Evolutionary conservation across 2,113 vertebrate species (phyloP), one percentile per base, ranked within the genome.

Genomic region (Tragulus kanchil): DNA sequence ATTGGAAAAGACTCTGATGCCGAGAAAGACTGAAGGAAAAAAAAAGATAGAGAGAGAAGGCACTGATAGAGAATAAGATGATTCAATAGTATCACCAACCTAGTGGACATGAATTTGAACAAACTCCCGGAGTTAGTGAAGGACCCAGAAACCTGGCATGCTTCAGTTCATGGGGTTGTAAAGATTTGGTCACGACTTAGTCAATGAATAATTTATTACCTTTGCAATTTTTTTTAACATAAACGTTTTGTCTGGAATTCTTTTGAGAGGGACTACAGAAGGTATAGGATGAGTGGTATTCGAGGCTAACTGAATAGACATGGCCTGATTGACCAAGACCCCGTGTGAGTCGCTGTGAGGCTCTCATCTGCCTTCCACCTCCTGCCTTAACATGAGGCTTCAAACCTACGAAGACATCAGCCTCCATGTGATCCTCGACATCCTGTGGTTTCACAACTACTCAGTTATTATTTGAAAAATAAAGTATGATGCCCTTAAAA

Each of bases 361-460:
- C 31, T 67, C 52, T n/a, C 25, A n/a, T n/a, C 26, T 23, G 52
- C 54, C 14, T 81, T 87, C 58, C 4, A 10, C 11, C 17, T 4
- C 52, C 6, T 67, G 5, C 56, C 67, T 52, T 58, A 58, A 73
- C 28, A 17, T 73, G 36, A 64, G 36, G 17, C 5, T 45, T 67
- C 83, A 11, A 3, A 54, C 8, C 52, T 48, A 62, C 16, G 14
- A 8, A 8, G 17, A 13, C 8, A 25, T 42, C 12, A 67, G 19
- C 1, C 10, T 81, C 42, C 2, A 5, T n/a, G 16, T 28, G 45
- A 59, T 9, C 1, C 31, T 82, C 10, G 2, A 13, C 0, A 58
- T 17, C 17, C 8, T 45, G 0, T n/a, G 26, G 16, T 3, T 71
- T 83, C 48, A 65, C 3, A 65, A 78, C 1, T 28, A 78, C 1